phyloP scores from a whole-genome alignment of 2,888 invertebrate genomes.

The Graphium colonna region DNA sequence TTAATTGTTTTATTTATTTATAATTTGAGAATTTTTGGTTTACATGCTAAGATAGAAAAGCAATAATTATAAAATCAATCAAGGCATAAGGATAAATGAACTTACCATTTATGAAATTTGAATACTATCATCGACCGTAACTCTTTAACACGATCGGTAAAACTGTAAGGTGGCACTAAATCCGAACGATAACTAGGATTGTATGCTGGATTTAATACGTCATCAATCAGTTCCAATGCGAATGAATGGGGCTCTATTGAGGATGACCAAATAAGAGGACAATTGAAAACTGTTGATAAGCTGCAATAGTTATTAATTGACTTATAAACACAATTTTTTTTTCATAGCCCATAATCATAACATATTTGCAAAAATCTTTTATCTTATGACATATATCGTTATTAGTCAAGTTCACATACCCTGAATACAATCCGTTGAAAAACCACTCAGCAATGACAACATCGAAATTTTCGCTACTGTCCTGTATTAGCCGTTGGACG shows the following conservation, averaged over 20 bases:
- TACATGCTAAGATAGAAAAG: no score
- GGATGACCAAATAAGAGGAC: constrained; percentile 43
- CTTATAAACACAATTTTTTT: no score
- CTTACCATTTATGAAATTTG: constrained; percentile 26
- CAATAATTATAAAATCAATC: no score
- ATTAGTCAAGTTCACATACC: constrained; percentile 20
- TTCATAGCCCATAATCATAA: no score
- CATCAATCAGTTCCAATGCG: constrained; percentile 35
- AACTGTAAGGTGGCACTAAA: constrained; percentile 14
- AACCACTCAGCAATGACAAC: constrained; percentile 30
- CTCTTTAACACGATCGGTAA: constrained; percentile 27
- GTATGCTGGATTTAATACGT: constrained; percentile 37
- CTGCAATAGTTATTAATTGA: constrained; percentile 29
- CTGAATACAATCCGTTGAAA: constrained; percentile 28
- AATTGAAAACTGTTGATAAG: constrained; percentile 35
- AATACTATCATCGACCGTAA: constrained; percentile 10
- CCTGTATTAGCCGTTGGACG: constrained; percentile 26
- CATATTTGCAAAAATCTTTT: not conserved
- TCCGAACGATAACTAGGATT: constrained; percentile 16
- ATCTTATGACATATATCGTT: not conserved
- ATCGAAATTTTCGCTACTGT: constrained; percentile 29
- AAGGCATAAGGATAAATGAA: no score
- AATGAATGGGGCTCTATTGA: constrained; percentile 38
- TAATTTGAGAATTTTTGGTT: no score
- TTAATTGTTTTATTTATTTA: no score